Evolutionary conservation across 2,797 vertebrate species (phyloP).

Genomic region (Myotis findleyi): DNA sequence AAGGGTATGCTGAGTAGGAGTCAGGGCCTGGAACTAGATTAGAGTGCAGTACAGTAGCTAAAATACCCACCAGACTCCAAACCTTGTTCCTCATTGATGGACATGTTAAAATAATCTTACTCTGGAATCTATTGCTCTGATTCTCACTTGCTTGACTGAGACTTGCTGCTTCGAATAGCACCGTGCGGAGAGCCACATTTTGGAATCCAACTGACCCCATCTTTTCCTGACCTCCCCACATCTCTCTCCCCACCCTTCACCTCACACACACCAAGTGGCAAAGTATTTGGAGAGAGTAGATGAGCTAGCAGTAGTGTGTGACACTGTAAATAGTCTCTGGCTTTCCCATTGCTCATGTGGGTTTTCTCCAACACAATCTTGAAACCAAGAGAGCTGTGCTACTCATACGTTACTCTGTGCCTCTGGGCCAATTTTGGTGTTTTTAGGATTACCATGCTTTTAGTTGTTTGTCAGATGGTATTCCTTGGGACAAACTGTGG

Average conservation of each 20-base stretch:
- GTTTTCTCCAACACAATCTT: background rate
- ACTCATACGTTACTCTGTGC: background rate
- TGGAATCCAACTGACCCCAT: background rate
- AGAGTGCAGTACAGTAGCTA: background rate
- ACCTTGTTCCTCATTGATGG: background rate
- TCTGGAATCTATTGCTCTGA: background rate
- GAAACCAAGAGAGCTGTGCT: background rate
- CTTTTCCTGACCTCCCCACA: background rate
- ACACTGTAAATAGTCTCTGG: background rate
- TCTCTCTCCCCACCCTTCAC: too few relatives aligned
- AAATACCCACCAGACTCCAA: background rate
- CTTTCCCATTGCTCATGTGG: background rate
- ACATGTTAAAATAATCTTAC: background rate
- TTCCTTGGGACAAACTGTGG: background rate
- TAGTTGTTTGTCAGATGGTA: background rate
- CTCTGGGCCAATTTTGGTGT: background rate
- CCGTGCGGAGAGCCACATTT: background rate
- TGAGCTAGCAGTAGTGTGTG: background rate
- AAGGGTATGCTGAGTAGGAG: background rate
- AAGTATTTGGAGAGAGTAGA: background rate
- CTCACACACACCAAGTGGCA: background rate
- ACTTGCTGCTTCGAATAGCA: background rate
- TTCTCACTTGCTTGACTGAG: background rate
- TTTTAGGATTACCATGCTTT: background rate
- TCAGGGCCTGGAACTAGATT: background rate